Evolutionary conservation across 2,113 vertebrate species (phyloP).

Genomic region (Erythrocercus mccallii): DNA sequence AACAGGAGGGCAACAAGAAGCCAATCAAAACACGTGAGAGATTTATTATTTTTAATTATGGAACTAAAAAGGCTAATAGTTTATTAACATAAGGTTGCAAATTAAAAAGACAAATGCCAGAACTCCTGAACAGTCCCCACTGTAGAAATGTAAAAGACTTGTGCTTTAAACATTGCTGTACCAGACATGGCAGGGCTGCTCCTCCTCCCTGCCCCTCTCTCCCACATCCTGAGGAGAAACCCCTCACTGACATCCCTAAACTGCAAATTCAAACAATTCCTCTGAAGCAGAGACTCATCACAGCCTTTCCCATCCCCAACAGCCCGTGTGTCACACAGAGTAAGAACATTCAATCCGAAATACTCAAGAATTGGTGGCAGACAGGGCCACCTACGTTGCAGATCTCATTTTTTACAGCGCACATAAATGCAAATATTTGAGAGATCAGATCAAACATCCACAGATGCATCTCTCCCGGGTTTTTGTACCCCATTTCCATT

Average conservation of each 20-base stretch:
- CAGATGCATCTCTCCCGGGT: not conserved
- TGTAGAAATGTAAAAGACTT: not conserved
- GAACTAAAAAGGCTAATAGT: conserved; percentile 23
- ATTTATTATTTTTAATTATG: conserved; percentile 28
- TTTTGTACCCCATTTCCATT: not conserved
- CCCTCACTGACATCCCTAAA: fast-evolving
- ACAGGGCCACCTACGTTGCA: not conserved
- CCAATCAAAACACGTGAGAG: not conserved
- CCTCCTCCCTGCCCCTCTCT: not conserved
- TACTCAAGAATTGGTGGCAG: not conserved
- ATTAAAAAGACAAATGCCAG: not conserved
- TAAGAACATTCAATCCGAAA: not conserved
- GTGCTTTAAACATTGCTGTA: not conserved
- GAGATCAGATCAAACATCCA: not conserved
- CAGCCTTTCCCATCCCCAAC: not conserved
- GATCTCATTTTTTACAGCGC: not conserved
- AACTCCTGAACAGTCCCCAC: not conserved
- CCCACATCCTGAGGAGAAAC: not conserved
- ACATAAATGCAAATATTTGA: not conserved
- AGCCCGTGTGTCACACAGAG: not conserved
- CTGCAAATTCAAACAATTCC: fast-evolving
- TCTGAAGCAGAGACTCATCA: not conserved
- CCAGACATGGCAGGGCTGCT: not conserved
- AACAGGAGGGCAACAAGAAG: not conserved
- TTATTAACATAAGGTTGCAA: conserved; percentile 30